Conservation (phyloP, 1,140 invertebrate species). For the Pentalonia nigronervosa region DNA sequence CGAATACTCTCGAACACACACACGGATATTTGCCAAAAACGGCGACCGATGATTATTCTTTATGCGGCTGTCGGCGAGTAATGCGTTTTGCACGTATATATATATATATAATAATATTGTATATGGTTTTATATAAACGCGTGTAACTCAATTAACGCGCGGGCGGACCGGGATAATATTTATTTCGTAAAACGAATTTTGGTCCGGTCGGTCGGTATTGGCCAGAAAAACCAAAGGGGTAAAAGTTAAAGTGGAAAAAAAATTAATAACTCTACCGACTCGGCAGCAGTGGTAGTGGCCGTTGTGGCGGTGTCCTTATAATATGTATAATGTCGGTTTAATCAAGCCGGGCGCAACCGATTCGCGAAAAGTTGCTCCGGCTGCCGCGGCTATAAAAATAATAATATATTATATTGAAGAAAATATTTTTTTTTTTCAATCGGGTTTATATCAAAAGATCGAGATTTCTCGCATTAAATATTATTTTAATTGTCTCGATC, state of each 20-base stretch:
- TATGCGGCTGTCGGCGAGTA: not conserved
- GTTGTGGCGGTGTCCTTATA: not conserved
- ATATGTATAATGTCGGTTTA: not conserved
- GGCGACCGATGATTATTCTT: not conserved
- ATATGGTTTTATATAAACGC: not conserved
- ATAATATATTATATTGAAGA: not conserved
- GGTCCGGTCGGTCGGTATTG: not conserved
- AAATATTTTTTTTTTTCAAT: not conserved
- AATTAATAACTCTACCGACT: not conserved
- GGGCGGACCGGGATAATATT: not conserved
- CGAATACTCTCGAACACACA: not conserved
- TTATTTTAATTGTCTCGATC: not conserved
- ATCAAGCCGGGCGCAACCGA: not conserved
- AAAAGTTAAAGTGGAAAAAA: not conserved
- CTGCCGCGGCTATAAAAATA: not conserved
- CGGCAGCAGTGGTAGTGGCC: too few species aligned
- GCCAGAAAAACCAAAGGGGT: not conserved
- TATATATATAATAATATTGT: not conserved
- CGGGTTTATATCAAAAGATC: not conserved
- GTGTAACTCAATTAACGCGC: slow-evolving; percentile 5
- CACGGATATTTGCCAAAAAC: not conserved
- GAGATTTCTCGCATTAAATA: not conserved
- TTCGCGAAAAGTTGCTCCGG: not conserved
- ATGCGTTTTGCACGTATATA: not conserved
- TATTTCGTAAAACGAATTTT: slow-evolving; percentile 5